A percentile compares a stretch with the other conserved stretches of the same genome.
phyloP scores from a whole-genome alignment of 1,140 invertebrate genomes.

The Teleogryllus occipitalis region DNA sequence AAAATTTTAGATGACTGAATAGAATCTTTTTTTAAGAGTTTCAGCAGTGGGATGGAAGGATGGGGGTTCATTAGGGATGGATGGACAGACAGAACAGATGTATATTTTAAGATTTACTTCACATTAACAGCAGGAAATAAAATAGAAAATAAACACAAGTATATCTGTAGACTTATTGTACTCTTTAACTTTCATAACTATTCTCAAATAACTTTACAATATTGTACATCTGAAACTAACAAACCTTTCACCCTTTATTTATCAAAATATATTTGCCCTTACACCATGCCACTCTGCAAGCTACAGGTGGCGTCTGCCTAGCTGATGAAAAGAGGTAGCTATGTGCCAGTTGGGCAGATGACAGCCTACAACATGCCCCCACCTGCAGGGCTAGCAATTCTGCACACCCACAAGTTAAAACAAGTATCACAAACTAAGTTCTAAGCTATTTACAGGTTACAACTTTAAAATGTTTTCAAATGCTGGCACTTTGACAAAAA shows the following conservation, averaged over 20 bases:
- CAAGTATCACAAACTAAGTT: not conserved
- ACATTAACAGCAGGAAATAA: not conserved
- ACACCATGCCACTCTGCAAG: not conserved
- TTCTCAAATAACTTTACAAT: not conserved
- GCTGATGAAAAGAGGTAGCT: too few species aligned
- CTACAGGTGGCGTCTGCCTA: not conserved
- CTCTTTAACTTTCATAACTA: constrained; percentile 1
- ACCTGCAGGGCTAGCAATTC: not conserved
- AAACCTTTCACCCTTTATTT: not conserved
- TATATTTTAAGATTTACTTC: not conserved
- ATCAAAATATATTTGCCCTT: not conserved
- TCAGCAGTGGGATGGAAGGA: too few species aligned
- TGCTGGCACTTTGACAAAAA: not conserved
- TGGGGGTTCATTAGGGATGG: too few species aligned
- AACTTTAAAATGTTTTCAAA: not conserved
- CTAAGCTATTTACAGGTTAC: not conserved
- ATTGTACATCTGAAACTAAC: constrained; percentile 1
- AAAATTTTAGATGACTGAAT: too few species aligned
- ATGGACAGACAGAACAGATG: too few species aligned
- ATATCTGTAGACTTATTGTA: not conserved
- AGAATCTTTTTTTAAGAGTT: too few species aligned
- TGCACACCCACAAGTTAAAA: not conserved
- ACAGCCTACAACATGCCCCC: not conserved
- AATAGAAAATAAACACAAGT: not conserved
- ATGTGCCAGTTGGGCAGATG: too few species aligned